Conservation (phyloP, 2,888 invertebrate species). For the Aleiodes leptofemur region DNA sequence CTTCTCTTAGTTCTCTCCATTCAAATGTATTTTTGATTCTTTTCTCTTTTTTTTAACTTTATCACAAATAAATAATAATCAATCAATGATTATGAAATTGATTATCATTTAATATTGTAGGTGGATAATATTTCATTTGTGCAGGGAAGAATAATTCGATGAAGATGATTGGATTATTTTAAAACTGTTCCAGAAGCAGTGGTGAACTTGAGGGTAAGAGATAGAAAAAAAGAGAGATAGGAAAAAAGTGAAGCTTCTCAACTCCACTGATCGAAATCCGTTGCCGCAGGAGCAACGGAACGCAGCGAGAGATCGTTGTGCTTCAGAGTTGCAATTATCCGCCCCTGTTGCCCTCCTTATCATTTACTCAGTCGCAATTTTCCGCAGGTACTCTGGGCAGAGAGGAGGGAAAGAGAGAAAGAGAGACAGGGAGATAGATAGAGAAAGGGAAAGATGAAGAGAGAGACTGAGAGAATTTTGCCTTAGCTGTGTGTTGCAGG, state of each 20-base stretch:
- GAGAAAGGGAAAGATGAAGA: neutral
- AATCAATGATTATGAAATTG: neutral
- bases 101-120: neutral
- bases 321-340: slow-evolving; percentile 42
- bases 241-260: slow-evolving; percentile 43
- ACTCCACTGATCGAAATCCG: slow-evolving; percentile 63
- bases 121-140: neutral
- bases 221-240: neutral
- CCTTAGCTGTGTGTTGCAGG: slow-evolving; percentile 3
- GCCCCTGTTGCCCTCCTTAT: slow-evolving; percentile 46
- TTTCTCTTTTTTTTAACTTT: neutral
- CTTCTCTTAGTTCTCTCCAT: neutral
- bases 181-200: neutral
- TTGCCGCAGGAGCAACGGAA: slow-evolving; percentile 65
- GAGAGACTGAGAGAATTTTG: neutral
- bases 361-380: slow-evolving; percentile 46
- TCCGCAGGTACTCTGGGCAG: slow-evolving; percentile 22
- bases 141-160: neutral
- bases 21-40: slow-evolving; percentile 1
- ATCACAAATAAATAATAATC: neutral
- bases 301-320: slow-evolving; percentile 59
- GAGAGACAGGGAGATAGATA: neutral
- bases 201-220: neutral
- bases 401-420: neutral
- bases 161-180: no score